Evolutionary conservation across 2,888 invertebrate species (phyloP).

Genomic region (Drosophila mulleri): DNA sequence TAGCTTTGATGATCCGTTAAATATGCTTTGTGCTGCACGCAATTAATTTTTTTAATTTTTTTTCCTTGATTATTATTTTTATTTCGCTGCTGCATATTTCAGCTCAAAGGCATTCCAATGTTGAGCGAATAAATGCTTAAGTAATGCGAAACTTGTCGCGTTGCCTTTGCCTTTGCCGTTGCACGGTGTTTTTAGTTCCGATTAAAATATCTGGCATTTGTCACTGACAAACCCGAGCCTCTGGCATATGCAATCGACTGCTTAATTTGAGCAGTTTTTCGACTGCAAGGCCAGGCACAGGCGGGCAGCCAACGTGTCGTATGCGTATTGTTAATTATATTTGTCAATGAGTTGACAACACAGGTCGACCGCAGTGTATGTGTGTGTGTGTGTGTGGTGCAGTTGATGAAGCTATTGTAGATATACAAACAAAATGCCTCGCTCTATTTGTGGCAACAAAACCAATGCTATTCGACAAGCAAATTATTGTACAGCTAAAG

Average conservation of each 20-base stretch:
- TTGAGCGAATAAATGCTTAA: constrained; percentile 38
- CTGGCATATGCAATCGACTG: constrained; percentile 1
- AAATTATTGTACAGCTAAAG: constrained; percentile 60
- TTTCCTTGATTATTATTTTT: constrained; percentile 55
- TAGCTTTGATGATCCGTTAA: constrained; percentile 36
- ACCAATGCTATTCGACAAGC: constrained; percentile 62
- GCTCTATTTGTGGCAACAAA: constrained; percentile 42
- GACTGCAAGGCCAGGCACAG: background rate
- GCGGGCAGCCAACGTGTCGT: constrained; percentile 15
- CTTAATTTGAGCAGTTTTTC: background rate
- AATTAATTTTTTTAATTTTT: constrained; percentile 62
- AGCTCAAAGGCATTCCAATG: constrained; percentile 67
- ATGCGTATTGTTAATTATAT: constrained; percentile 48
- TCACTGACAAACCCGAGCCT: constrained; percentile 5
- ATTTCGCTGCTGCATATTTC: constrained; percentile 32
- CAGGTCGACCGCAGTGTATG: constrained; percentile 24
- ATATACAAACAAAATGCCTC: constrained; percentile 33
- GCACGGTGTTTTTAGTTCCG: background rate
- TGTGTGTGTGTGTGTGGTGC: constrained; percentile 9
- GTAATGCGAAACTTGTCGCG: constrained; percentile 8
- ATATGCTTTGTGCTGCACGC: constrained; percentile 71
- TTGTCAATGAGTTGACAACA: constrained; percentile 48
- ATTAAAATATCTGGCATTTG: constrained; percentile 20
- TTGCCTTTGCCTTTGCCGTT: background rate
- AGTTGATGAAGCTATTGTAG: constrained; percentile 29